These are phyloP conservation scores for Pseudanteris insignis DNA, from an alignment of 2,888 invertebrate genomes.

Conservation along the genomic window DNA sequence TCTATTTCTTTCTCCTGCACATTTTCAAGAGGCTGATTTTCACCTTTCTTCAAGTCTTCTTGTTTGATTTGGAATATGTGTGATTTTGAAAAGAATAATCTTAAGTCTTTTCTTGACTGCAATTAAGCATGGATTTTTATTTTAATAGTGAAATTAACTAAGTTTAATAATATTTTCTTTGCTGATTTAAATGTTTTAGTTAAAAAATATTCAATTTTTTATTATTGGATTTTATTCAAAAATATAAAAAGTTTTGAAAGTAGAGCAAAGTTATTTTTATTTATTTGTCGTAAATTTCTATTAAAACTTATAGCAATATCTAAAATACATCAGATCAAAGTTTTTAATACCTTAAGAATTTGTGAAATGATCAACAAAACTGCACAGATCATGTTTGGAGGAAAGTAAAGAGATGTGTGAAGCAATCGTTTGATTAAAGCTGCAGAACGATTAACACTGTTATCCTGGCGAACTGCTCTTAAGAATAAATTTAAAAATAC, in stretches of 20 bases:
- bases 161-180: too few relatives aligned
- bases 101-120: slow-evolving; percentile 26
- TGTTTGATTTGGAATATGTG: slow-evolving; percentile 40
- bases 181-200: too few relatives aligned
- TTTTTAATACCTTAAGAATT: slow-evolving; percentile 51
- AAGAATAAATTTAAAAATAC: slow-evolving; percentile 88
- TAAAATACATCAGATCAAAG: too few relatives aligned
- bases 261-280: too few relatives aligned
- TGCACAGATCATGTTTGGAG: slow-evolving; percentile 83
- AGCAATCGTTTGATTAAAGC: slow-evolving; percentile 88
- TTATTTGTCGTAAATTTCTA: too few relatives aligned
- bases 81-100: slow-evolving; percentile 5
- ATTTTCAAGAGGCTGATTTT: too few relatives aligned
- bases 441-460: slow-evolving; percentile 75
- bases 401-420: slow-evolving; percentile 76
- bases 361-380: slow-evolving; percentile 83
- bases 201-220: too few relatives aligned
- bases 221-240: too few relatives aligned
- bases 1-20: slow-evolving; percentile 7
- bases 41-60: slow-evolving; percentile 17
- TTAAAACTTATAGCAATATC: too few relatives aligned
- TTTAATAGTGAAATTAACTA: too few relatives aligned
- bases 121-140: too few relatives aligned
- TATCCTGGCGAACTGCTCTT: slow-evolving; percentile 79
- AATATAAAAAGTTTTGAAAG: too few relatives aligned